Conservation (phyloP, 1,140 invertebrate species). For the Aphelinus certus region DNA sequence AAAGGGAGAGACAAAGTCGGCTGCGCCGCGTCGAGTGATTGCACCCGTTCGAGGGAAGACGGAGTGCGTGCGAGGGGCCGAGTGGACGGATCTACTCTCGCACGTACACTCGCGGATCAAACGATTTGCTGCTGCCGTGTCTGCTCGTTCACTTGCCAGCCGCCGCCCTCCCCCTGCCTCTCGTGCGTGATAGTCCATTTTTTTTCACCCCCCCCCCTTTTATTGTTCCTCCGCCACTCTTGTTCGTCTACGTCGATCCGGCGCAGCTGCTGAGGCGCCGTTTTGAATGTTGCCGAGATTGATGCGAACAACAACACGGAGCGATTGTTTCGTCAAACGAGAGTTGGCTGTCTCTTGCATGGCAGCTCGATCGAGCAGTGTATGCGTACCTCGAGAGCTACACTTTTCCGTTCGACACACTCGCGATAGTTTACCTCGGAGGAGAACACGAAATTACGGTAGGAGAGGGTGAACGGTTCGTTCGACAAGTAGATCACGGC, state of each 20-base stretch:
- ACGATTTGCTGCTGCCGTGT: background rate
- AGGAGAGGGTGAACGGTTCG: no score
- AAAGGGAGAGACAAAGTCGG: background rate
- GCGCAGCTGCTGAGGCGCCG: background rate
- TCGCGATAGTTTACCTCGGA: no score
- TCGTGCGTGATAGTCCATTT: background rate
- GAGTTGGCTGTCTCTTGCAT: no score
- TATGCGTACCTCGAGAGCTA: no score
- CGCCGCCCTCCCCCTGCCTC: background rate
- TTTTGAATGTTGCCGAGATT: constrained; percentile 14
- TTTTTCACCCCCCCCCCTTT: background rate
- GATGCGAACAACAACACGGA: no score
- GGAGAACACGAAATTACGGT: no score
- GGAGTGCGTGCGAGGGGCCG: constrained; percentile 23
- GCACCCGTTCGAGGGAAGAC: constrained; percentile 26
- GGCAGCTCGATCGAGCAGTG: no score
- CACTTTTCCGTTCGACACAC: no score
- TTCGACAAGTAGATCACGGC: background rate
- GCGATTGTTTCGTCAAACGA: no score
- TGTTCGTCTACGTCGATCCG: background rate
- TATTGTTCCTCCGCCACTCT: background rate
- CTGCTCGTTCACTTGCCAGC: background rate
- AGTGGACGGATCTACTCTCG: constrained; percentile 18
- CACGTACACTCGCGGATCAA: constrained; percentile 18
- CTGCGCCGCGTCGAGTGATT: constrained; percentile 5